phyloP scores from a whole-genome alignment of 92 coral and sea anemone species.

The Phenganax marumi region DNA sequence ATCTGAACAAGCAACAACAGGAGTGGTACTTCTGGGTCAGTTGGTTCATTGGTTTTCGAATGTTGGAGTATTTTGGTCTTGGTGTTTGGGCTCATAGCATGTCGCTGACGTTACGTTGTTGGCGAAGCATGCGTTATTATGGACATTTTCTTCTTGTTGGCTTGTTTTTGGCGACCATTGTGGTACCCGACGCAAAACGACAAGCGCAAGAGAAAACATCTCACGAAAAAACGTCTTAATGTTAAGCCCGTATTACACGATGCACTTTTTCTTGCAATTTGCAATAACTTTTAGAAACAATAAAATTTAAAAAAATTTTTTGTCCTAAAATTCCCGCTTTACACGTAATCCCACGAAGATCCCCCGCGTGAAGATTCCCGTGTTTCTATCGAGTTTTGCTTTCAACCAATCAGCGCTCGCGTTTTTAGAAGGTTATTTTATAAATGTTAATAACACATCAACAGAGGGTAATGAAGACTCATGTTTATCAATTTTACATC shows the following conservation, averaged over 20 bases:
- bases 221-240: slow-evolving; percentile 7
- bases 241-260: neutral
- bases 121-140: slow-evolving; percentile 37
- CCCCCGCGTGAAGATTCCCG: no score
- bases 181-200: slow-evolving; percentile 15
- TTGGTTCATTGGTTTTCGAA: slow-evolving; percentile 43
- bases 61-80: slow-evolving; percentile 45
- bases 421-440: no score
- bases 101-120: slow-evolving; percentile 28
- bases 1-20: slow-evolving; percentile 62
- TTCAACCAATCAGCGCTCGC: no score
- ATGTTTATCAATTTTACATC: no score
- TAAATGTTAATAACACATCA: no score
- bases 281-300: neutral
- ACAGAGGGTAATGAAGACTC: no score
- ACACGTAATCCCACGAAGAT: no score
- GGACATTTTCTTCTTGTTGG: slow-evolving; percentile 31
- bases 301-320: no score
- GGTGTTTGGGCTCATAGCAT: slow-evolving; percentile 37
- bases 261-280: neutral
- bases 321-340: no score
- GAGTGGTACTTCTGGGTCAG: slow-evolving; percentile 42
- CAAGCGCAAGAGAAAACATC: neutral
- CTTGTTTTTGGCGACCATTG: slow-evolving; percentile 2
- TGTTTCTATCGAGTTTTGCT: no score